Percentiles rank a stretch among this genome's conserved stretches.
phyloP scores from a whole-genome alignment of 2,113 vertebrate genomes.

The Gnathonemus longibarbis region DNA sequence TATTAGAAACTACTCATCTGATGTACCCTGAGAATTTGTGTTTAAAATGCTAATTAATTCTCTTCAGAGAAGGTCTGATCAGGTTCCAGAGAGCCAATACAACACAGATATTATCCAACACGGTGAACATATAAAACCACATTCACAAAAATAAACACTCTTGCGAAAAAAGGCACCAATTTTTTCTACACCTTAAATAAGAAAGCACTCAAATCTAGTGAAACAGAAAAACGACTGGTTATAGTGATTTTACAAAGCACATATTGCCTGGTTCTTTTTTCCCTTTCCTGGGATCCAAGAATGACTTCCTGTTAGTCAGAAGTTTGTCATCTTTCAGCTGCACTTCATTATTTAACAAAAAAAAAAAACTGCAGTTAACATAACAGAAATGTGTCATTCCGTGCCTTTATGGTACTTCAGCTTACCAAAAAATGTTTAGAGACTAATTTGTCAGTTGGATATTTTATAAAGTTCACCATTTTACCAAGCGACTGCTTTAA shows the following conservation, averaged over 20 bases:
- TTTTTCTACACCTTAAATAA: neutral
- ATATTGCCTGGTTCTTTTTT: neutral
- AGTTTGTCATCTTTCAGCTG: constrained; percentile 11
- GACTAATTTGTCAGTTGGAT: neutral
- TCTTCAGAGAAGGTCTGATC: neutral
- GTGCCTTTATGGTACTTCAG: neutral
- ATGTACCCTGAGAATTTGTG: neutral
- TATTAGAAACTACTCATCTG: neutral
- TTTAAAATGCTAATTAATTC: neutral
- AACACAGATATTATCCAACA: neutral
- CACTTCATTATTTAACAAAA: constrained; percentile 2
- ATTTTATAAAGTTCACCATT: neutral
- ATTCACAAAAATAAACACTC: neutral
- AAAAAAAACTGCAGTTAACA: neutral
- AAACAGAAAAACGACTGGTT: neutral
- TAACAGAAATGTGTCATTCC: neutral
- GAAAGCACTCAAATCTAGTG: neutral
- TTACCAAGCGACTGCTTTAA: neutral
- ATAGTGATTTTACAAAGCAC: neutral
- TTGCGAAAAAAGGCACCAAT: neutral
- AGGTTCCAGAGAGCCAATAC: neutral
- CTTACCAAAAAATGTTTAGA: neutral
- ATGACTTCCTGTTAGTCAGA: constrained; percentile 12
- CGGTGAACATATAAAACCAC: neutral
- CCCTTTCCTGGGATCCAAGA: constrained; percentile 3